These are phyloP conservation scores for Drosophila yakuba DNA, from an alignment of 1,140 invertebrate genomes.

Conservation along the genomic window DNA sequence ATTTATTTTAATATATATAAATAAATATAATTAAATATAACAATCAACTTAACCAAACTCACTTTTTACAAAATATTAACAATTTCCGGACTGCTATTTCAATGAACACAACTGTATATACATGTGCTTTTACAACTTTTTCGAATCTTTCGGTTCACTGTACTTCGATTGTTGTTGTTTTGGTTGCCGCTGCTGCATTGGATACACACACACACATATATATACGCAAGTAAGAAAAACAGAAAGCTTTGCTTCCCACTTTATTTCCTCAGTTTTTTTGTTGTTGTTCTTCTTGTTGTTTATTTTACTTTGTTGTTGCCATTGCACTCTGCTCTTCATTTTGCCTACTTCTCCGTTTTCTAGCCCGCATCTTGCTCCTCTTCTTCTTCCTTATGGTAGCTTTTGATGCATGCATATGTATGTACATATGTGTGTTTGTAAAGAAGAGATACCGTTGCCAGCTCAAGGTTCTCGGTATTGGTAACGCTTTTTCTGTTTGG, in stretches of 20 bases:
- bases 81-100: too few species aligned
- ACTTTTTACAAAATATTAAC: too few species aligned
- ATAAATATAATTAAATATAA: too few species aligned
- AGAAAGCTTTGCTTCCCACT: constrained; percentile 32
- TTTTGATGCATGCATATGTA: constrained; percentile 19
- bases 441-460: constrained; percentile 36
- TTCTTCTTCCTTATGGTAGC: constrained; percentile 44
- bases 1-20: too few species aligned
- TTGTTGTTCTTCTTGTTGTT: not conserved
- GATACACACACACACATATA: constrained; percentile 61
- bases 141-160: not conserved
- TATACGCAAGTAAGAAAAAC: constrained; percentile 49
- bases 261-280: constrained; percentile 18
- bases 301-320: constrained; percentile 20
- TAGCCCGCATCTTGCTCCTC: constrained; percentile 23
- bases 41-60: too few species aligned
- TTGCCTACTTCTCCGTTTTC: constrained; percentile 30
- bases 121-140: not conserved
- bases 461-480: constrained; percentile 36
- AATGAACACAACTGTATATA: too few species aligned
- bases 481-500: constrained; percentile 49
- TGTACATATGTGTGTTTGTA: constrained; percentile 16
- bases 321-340: constrained; percentile 34
- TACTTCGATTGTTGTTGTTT: constrained; percentile 27
- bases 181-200: constrained; percentile 44